These are phyloP conservation scores for Oncorhynchus kisutch DNA, from an alignment of 2,113 vertebrate species.

Conservation along the genomic window DNA sequence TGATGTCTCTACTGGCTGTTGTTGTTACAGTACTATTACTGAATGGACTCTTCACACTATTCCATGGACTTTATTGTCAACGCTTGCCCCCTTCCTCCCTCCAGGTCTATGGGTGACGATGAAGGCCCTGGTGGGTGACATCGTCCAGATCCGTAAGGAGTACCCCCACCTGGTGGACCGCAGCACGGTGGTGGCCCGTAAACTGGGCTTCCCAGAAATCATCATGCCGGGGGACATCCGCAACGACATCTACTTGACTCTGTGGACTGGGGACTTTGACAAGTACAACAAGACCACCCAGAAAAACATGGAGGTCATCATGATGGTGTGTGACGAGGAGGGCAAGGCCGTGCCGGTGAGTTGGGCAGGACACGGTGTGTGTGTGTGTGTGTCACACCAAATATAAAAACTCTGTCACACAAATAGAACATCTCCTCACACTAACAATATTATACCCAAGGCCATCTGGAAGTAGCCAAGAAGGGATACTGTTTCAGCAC, in stretches of 20 bases:
- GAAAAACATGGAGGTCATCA: constrained; percentile 95
- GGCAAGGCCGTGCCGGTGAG: constrained; percentile 90
- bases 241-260: constrained; percentile 96
- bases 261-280: constrained; percentile 92
- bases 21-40: not conserved
- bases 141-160: constrained; percentile 90
- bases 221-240: constrained; percentile 98
- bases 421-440: too few relatives aligned
- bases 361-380: constrained; percentile 17
- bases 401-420: too few relatives aligned
- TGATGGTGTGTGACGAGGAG: constrained; percentile 94
- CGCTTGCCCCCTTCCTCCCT: not conserved
- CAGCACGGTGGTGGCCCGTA: constrained; percentile 91
- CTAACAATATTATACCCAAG: too few relatives aligned
- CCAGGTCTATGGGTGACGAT: constrained; percentile 96
- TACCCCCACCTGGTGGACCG: constrained; percentile 97
- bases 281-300: constrained; percentile 97
- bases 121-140: constrained; percentile 93
- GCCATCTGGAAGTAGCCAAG: too few relatives aligned
- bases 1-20: not conserved
- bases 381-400: not conserved
- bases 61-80: not conserved
- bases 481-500: too few relatives aligned
- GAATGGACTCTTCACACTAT: not conserved
- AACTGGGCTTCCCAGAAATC: constrained; percentile 97